Evolutionary conservation across 1,140 invertebrate genomes (phyloP), one percentile per base, ranked within the genome.

Genomic region (Hestina assimilis): DNA sequence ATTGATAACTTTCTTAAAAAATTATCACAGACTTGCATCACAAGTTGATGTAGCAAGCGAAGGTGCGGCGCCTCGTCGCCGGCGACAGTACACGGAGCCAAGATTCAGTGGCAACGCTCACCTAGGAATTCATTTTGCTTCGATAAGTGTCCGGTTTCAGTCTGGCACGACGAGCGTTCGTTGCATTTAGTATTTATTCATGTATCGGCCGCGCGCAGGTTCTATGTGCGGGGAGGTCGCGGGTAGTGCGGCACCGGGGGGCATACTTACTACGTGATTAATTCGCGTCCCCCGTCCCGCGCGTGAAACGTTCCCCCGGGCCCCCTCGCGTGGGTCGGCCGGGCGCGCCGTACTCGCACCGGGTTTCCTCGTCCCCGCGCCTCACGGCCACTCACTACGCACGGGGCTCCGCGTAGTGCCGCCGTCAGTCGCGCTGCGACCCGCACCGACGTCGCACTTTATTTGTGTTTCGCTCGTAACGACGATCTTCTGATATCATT

Each of bases 251-350:
- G 76, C 68, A 59, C 66, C 65, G 73, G 71, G 77, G 75, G 79
- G 76, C 72, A 80, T 81, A 82, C 81, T 84, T 83, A 87, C 83
- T 87, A 87, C 83, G 83, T 87, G 81, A 87, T 87, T 87, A 87
- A 87, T 84, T 80, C 80, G 69, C 72, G 63, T 53, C 75, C 33
- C 73, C 75, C 60, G 56, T 42, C 70, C 64, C 58, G 31, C 57
- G 48, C 65, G 60, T 45, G 62, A 42, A 45, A 53, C 48, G 41
- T 26, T 6, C 42, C 33, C 61, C 55, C 65, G 65, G 53, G 48
- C 40, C 51, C 59, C 55, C 61, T 28, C 55, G 63, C 66, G 69
- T 64, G 73, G 66, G 61, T 57, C 64, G 63, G 63, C 67, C 65
- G 70, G 74, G 74, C 75, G 75, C 78, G 72, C 72, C 80, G 82